Evolutionary conservation across 2,797 vertebrate species (phyloP).

Genomic region (Acrocephalus scirpaceus): DNA sequence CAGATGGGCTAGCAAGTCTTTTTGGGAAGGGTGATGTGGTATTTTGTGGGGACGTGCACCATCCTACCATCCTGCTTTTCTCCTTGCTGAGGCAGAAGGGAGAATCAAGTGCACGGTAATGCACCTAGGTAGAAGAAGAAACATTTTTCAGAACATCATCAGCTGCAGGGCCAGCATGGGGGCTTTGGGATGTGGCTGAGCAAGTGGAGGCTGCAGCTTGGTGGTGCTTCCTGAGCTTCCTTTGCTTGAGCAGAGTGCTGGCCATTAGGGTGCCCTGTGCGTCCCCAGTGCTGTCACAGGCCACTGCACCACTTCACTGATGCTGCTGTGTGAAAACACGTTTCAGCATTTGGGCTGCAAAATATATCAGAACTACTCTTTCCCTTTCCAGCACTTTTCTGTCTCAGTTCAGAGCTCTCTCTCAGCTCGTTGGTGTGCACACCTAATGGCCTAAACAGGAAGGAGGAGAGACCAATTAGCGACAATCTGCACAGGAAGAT

Average conservation of each 20-base stretch:
- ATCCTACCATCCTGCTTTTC: neutral
- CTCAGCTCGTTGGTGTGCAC: neutral
- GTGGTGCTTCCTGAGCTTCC: neutral
- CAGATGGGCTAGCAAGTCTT: neutral
- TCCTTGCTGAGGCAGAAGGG: neutral
- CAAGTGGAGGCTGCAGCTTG: neutral
- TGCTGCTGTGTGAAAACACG: neutral
- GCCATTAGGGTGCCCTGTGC: neutral
- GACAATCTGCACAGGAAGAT: neutral
- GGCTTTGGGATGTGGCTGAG: neutral
- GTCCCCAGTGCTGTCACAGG: fast-evolving
- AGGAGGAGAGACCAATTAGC: neutral
- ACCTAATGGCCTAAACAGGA: neutral
- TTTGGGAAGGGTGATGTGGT: neutral
- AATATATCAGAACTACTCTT: neutral
- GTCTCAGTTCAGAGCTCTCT: neutral
- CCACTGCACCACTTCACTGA: fast-evolving
- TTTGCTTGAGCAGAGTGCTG: neutral
- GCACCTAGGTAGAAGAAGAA: neutral
- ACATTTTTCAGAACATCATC: neutral
- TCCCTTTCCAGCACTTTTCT: neutral
- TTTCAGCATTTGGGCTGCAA: neutral
- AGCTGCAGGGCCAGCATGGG: neutral
- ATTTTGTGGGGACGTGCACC: neutral
- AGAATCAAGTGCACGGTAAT: neutral